Evolutionary conservation across 2,797 vertebrate genomes (phyloP).

Genomic region (Thaleichthys pacificus): DNA sequence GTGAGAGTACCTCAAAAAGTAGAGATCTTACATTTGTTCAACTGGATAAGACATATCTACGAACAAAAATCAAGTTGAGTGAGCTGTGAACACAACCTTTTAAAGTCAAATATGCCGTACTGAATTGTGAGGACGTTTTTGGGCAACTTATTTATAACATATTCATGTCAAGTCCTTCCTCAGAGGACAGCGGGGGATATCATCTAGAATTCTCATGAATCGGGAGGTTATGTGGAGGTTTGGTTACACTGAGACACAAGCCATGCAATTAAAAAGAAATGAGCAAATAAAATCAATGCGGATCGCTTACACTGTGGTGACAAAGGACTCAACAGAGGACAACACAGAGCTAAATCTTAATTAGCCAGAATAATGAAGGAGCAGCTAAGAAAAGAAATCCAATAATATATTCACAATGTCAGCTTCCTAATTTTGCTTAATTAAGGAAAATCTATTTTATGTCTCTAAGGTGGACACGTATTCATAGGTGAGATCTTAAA

Average conservation of each 20-base stretch:
- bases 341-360: conserved; percentile 67
- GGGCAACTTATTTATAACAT: neutral
- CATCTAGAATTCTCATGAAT: conserved; percentile 50
- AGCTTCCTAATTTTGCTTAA: neutral
- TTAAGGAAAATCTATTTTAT: neutral
- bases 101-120: neutral
- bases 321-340: conserved; percentile 69
- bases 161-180: neutral
- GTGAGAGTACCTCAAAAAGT: neutral
- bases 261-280: conserved; percentile 77
- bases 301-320: conserved; percentile 73
- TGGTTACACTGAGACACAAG: conserved; percentile 67
- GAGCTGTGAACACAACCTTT: neutral
- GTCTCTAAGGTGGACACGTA: too few species aligned
- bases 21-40: neutral
- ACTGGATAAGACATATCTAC: neutral
- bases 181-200: conserved; percentile 34
- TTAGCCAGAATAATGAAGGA: conserved; percentile 58
- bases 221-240: conserved; percentile 58
- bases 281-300: conserved; percentile 77
- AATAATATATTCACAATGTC: conserved; percentile 6
- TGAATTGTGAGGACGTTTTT: neutral
- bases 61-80: too few species aligned
- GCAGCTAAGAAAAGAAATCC: neutral
- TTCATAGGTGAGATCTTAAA: neutral